Evolutionary conservation across 2,888 invertebrate genomes (phyloP), one percentile per base, ranked within the genome.

Genomic region (Sphinx pinastri): DNA sequence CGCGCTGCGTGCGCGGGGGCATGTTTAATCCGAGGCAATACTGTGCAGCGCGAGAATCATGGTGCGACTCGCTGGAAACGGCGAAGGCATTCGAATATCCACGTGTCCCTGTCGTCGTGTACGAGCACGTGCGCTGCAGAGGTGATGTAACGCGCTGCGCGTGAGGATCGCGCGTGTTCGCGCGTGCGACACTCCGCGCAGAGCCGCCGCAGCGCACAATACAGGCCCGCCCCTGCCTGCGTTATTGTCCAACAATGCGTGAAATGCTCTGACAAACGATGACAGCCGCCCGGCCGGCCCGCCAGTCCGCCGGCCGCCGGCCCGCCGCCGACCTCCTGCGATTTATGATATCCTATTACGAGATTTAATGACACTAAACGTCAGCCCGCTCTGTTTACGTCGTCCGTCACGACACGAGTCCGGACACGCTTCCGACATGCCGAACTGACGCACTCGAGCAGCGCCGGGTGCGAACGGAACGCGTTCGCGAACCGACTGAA

Each of bases 191-290:
- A 84, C 81, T 81, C 85, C 81, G 83, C 84, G 84, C 82, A 79
- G 84, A 81, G 78, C 80, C 31, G 60, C 69, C 68, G 68, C 68
- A 55, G 55, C 68, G 59, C 84, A 89, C 89, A 88, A 88, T 88
- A 81, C 85, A 78, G 74, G 82, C 82, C 85, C 83, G 81, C 84
- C 85, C 85, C 82, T 78, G 82, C 86, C 83, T 89, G 93, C 93
- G 91, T 91, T 93, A 92, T 94, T 91, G 92, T 91, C 93, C 93
- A 92, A 93, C 94, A 92, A 93, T 89, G 94, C 94, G 93, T 93
- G 93, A 94, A 94, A 94, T 90, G 92, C 90, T 87, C 94, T 94
- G 94, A 94, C 94, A 94, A 94, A 94, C 94, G 94, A 94, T 93
- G 94, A 93, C 94, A 93, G 90, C 88, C 88, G 88, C 88, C 89